Evolutionary conservation across 2,888 invertebrate species (phyloP).

Genomic region (Eupithecia abbreviata): DNA sequence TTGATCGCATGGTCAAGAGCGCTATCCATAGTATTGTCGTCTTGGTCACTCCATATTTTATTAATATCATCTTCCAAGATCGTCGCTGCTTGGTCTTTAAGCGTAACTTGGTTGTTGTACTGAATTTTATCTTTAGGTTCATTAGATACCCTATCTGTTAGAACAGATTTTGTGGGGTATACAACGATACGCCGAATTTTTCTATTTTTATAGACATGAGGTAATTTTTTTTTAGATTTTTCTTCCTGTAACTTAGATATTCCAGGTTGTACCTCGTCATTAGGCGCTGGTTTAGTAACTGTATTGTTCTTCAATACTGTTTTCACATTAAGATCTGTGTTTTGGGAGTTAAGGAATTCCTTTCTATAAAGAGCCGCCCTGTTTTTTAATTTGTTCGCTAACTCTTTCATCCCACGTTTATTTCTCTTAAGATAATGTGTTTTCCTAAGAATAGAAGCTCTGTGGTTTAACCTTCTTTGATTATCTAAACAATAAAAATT

Average conservation of each 20-base stretch:
- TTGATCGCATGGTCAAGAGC: background rate
- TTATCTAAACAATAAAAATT: background rate
- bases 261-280: background rate
- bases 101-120: background rate
- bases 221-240: background rate
- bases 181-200: background rate
- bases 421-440: background rate
- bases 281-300: background rate
- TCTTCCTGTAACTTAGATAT: background rate
- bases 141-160: background rate
- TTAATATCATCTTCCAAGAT: background rate
- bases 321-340: background rate
- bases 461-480: background rate
- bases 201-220: background rate
- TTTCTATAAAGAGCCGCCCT: background rate
- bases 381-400: background rate
- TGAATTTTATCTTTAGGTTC: background rate
- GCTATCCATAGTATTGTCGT: background rate
- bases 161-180: background rate
- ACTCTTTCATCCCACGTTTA: background rate
- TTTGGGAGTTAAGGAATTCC: background rate
- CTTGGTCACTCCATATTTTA: background rate
- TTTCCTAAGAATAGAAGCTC: background rate
- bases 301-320: background rate
- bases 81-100: background rate